These are phyloP conservation scores for Phragmatobia fuliginosa DNA, from an alignment of 2,888 invertebrate genomes.

Conservation along the genomic window DNA sequence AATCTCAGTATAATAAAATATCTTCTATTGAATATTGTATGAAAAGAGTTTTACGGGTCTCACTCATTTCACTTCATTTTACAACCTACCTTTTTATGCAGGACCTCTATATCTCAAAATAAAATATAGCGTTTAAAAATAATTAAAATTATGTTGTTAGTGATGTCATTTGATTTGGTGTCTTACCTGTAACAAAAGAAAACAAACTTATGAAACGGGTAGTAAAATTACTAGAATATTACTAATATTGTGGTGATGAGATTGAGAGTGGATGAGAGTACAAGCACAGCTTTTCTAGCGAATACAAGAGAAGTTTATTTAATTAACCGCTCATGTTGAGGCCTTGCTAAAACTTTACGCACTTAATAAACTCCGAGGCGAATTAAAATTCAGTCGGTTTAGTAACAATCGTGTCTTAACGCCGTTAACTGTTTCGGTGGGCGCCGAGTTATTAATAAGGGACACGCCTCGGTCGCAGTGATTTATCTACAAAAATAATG, in stretches of 20 bases:
- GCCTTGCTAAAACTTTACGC: conserved; percentile 82
- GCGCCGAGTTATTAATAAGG: conserved; percentile 76
- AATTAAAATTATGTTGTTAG: conserved; percentile 60
- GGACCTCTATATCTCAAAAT: conserved; percentile 67
- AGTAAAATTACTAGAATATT: conserved; percentile 49
- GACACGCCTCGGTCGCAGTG: conserved; percentile 68
- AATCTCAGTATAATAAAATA: conserved; percentile 85
- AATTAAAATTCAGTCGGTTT: conserved; percentile 85
- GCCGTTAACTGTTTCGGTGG: conserved; percentile 76
- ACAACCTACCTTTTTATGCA: conserved; percentile 80
- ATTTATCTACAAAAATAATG: conserved; percentile 74
- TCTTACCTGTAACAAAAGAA: conserved; percentile 73
- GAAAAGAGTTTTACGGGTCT: conserved; percentile 82
- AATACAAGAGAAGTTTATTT: conserved; percentile 78
- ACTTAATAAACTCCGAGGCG: conserved; percentile 83
- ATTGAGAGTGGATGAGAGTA: conserved; percentile 57
- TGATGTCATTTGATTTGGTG: conserved; percentile 52
- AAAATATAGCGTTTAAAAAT: conserved; percentile 59
- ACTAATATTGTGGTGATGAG: conserved; percentile 71
- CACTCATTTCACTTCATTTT: conserved; percentile 82
- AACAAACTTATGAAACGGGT: conserved; percentile 25
- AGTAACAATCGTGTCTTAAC: conserved; percentile 82
- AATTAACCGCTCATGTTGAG: conserved; percentile 76
- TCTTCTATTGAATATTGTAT: conserved; percentile 85
- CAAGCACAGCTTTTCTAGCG: conserved; percentile 58